Percentiles rank a stretch among this genome's conserved stretches.
phyloP scores from a whole-genome alignment of 2,113 vertebrate genomes.

The Chaetodon auriga region DNA sequence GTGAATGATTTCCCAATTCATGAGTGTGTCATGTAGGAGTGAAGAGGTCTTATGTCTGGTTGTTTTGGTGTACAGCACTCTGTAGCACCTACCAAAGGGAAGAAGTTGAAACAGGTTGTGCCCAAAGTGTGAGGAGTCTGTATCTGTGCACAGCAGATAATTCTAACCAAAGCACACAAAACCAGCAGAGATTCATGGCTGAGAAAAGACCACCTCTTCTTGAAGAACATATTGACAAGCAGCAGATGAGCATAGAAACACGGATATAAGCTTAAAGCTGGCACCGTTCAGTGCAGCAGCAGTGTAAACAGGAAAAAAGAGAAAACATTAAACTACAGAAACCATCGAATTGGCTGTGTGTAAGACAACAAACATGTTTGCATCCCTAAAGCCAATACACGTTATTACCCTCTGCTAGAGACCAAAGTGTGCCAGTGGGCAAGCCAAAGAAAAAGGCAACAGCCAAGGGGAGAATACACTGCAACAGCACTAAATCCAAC shows the following conservation, averaged over 20 bases:
- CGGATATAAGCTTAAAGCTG: neutral
- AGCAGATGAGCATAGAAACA: neutral
- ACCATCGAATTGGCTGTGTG: neutral
- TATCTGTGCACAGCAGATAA: neutral
- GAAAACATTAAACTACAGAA: neutral
- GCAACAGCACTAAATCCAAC: neutral
- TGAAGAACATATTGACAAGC: neutral
- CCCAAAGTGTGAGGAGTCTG: neutral
- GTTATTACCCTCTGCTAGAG: neutral
- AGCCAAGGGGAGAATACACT: neutral
- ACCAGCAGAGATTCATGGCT: neutral
- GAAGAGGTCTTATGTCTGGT: neutral
- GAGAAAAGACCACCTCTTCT: neutral
- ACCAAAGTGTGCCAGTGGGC: neutral
- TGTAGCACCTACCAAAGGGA: neutral
- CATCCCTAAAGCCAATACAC: neutral
- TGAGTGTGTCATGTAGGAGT: neutral
- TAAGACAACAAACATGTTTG: conserved; percentile 7
- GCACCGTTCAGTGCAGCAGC: too few relatives aligned
- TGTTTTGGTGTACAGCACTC: neutral
- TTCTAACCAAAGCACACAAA: neutral
- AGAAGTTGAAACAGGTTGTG: neutral
- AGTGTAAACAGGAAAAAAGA: neutral
- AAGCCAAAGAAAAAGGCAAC: neutral
- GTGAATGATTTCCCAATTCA: neutral